Evolutionary conservation across 2,113 vertebrate species (phyloP).

Genomic region (Actenoides lindsayi): DNA sequence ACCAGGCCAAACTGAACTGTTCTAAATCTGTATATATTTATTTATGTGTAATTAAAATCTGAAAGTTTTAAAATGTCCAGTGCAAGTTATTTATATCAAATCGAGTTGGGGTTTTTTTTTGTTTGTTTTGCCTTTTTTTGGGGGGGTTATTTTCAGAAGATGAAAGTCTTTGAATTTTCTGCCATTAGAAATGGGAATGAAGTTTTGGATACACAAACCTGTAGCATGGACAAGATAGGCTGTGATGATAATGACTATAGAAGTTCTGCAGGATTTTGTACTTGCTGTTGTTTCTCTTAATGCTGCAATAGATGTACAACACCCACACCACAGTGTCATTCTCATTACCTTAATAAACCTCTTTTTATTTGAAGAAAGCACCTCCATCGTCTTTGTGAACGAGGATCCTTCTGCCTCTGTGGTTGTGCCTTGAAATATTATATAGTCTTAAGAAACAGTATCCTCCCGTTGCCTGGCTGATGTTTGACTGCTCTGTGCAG

Average conservation of each 20-base stretch:
- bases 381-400: constrained; percentile 50
- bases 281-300: constrained; percentile 70
- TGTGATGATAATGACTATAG: constrained; percentile 28
- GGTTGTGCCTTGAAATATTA: not conserved
- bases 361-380: constrained; percentile 60
- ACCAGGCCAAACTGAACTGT: constrained; percentile 69
- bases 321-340: constrained; percentile 54
- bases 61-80: constrained; percentile 76
- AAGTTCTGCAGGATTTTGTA: constrained; percentile 62
- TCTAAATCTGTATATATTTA: constrained; percentile 82
- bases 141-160: not conserved
- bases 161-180: constrained; percentile 14
- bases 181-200: constrained; percentile 59
- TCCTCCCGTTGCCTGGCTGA: not conserved
- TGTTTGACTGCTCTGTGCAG: not conserved
- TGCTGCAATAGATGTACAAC: constrained; percentile 66
- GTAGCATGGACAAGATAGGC: constrained; percentile 34
- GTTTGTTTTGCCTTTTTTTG: not conserved
- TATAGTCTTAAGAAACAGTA: not conserved
- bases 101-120: constrained; percentile 20
- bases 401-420: not conserved
- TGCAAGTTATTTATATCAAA: constrained; percentile 77
- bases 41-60: constrained; percentile 82
- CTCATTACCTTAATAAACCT: constrained; percentile 75
- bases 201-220: constrained; percentile 30